Conservation (phyloP, 2,888 invertebrate species). For the Rotaria sp. region DNA sequence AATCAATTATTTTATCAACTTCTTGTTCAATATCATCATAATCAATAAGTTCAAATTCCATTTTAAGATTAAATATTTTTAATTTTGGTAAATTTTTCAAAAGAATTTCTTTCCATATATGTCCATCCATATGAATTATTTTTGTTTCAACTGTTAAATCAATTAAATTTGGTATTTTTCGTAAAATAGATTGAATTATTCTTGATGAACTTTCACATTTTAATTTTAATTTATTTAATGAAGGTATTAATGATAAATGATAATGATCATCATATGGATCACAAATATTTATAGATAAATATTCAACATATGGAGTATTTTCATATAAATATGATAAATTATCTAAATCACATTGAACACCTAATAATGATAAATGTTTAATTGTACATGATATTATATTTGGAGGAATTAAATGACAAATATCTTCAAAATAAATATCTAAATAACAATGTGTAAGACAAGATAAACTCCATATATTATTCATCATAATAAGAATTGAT, state of each 20-base stretch:
- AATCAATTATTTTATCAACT: not conserved
- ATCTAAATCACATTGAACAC: not conserved
- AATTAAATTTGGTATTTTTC: not conserved
- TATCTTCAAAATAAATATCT: not conserved
- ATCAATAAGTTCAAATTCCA: not conserved
- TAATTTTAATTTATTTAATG: not conserved
- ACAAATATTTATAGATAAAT: not conserved
- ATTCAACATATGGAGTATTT: not conserved
- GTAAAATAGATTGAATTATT: not conserved
- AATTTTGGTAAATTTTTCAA: not conserved
- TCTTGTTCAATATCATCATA: not conserved
- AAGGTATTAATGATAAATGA: not conserved
- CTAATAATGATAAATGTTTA: not conserved
- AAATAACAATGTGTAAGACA: not conserved
- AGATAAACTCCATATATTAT: not conserved
- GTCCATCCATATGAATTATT: not conserved
- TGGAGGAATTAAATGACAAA: not conserved
- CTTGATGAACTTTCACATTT: not conserved
- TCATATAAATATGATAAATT: not conserved
- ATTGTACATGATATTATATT: not conserved
- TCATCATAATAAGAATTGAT: not conserved
- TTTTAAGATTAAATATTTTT: not conserved
- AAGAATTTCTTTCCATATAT: not conserved
- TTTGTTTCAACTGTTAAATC: not conserved
- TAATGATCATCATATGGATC: not conserved